A percentile compares a stretch with the other conserved stretches of the same genome.
Evolutionary conservation across 2,888 invertebrate genomes (phyloP).

Genomic region (Dendrolimus pini): DNA sequence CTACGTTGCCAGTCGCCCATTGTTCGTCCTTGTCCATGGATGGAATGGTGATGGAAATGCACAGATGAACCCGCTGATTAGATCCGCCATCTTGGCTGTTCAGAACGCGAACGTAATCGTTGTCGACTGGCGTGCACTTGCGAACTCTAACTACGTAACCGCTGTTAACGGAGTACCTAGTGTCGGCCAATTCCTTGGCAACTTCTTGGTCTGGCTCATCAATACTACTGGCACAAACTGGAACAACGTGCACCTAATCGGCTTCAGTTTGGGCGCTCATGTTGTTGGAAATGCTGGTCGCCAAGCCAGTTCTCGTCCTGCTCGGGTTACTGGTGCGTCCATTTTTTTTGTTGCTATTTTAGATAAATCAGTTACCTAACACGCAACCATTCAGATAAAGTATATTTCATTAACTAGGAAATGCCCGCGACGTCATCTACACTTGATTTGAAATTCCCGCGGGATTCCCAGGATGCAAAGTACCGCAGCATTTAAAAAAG

Average conservation of each 20-base stretch:
- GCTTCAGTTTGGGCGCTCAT: slow-evolving; percentile 62
- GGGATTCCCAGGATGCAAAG: no score
- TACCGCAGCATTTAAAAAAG: no score
- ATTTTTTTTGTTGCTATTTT: no score
- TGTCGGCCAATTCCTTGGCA: slow-evolving; percentile 43
- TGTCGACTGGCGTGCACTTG: slow-evolving; percentile 43
- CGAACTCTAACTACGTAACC: slow-evolving; percentile 28
- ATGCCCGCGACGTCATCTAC: no score
- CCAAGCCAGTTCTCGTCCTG: slow-evolving; percentile 25
- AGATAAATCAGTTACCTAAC: no score
- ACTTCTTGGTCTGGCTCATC: slow-evolving; percentile 47
- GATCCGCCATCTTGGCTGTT: slow-evolving; percentile 39
- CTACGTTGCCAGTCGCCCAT: slow-evolving; percentile 30
- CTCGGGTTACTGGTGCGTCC: slow-evolving; percentile 43
- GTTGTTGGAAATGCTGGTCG: slow-evolving; percentile 53
- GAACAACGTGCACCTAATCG: slow-evolving; percentile 52
- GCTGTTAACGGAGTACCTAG: slow-evolving; percentile 35
- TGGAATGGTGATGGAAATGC: slow-evolving; percentile 47
- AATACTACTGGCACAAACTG: slow-evolving; percentile 45
- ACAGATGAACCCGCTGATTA: slow-evolving; percentile 33
- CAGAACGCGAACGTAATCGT: slow-evolving; percentile 46
- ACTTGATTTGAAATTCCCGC: no score
- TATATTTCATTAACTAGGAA: no score
- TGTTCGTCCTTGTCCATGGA: slow-evolving; percentile 49
- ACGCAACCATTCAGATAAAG: no score